These are phyloP conservation scores for Tenthredo scrophulariae DNA, from an alignment of 2,888 invertebrate species.

Conservation along the genomic window DNA sequence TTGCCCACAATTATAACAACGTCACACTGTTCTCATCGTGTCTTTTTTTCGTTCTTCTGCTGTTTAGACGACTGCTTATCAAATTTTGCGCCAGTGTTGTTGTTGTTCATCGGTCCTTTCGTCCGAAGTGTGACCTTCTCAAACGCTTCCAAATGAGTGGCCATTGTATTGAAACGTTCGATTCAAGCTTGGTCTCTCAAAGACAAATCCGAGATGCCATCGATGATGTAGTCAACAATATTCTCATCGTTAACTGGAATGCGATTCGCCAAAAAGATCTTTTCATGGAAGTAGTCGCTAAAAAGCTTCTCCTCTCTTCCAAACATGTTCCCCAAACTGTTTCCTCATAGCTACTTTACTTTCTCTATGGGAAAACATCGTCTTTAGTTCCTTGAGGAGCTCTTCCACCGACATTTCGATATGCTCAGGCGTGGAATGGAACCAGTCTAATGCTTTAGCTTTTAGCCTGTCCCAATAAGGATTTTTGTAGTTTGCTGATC, in stretches of 20 bases:
- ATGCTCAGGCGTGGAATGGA: conserved; percentile 54
- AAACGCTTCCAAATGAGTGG: conserved; percentile 44
- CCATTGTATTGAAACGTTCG: conserved; percentile 48
- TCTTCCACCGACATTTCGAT: conserved; percentile 34
- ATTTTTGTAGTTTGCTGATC: conserved; percentile 50
- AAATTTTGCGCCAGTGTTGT: not conserved
- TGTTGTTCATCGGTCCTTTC: not conserved
- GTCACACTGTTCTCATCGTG: not conserved
- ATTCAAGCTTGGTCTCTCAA: conserved; percentile 54
- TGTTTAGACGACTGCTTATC: not conserved
- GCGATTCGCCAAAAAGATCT: conserved; percentile 52
- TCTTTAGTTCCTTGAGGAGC: conserved; percentile 38
- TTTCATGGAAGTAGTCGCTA: conserved; percentile 55
- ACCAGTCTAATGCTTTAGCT: conserved; percentile 54
- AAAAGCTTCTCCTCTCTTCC: conserved; percentile 53
- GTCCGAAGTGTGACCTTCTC: conserved; percentile 40
- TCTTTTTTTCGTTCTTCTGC: not conserved
- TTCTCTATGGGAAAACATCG: conserved; percentile 49
- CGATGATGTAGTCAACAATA: conserved; percentile 49
- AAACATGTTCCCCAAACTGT: conserved; percentile 44
- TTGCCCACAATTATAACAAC: conserved; percentile 52
- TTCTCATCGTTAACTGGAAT: conserved; percentile 48
- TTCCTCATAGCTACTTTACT: conserved; percentile 36
- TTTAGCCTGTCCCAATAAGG: conserved; percentile 56
- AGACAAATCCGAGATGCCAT: conserved; percentile 51